Conservation (phyloP, 1,140 invertebrate genomes). For the Macrostomum lignano region DNA sequence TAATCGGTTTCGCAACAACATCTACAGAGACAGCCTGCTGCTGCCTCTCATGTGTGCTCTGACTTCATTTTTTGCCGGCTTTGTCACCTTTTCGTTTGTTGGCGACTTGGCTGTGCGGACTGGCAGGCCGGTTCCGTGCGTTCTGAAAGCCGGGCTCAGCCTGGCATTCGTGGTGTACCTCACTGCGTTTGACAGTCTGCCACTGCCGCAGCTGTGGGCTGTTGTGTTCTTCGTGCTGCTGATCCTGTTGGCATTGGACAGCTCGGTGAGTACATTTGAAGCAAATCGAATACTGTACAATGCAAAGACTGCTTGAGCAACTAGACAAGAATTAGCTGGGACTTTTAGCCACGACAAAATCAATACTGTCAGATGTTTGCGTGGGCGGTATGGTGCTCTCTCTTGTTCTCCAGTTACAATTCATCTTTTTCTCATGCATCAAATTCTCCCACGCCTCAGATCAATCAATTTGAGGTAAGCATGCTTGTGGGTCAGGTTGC, state of each 20-base stretch:
- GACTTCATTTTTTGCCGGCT: constrained; percentile 34
- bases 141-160: constrained; percentile 36
- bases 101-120: constrained; percentile 11
- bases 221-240: constrained; percentile 42
- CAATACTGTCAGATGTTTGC: too few species aligned
- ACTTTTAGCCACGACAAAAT: too few species aligned
- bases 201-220: constrained; percentile 46
- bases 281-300: too few species aligned
- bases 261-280: constrained; percentile 1
- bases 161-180: constrained; percentile 52
- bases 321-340: too few species aligned
- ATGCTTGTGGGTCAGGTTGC: too few species aligned
- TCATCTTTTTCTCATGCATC: too few species aligned
- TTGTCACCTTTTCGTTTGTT: constrained; percentile 15
- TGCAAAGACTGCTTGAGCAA: too few species aligned
- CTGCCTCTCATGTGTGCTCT: constrained; percentile 50
- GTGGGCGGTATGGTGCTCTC: too few species aligned
- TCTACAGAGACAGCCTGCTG: constrained; percentile 43
- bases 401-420: too few species aligned
- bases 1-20: constrained; percentile 45
- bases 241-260: constrained; percentile 10
- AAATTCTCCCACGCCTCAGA: too few species aligned
- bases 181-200: constrained; percentile 44
- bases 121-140: constrained; percentile 35
- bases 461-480: too few species aligned